Percentiles rank a stretch among this genome's conserved stretches.
Evolutionary conservation across 2,797 vertebrate genomes (phyloP).

Genomic region (Parauchenoglanis punctatus): DNA sequence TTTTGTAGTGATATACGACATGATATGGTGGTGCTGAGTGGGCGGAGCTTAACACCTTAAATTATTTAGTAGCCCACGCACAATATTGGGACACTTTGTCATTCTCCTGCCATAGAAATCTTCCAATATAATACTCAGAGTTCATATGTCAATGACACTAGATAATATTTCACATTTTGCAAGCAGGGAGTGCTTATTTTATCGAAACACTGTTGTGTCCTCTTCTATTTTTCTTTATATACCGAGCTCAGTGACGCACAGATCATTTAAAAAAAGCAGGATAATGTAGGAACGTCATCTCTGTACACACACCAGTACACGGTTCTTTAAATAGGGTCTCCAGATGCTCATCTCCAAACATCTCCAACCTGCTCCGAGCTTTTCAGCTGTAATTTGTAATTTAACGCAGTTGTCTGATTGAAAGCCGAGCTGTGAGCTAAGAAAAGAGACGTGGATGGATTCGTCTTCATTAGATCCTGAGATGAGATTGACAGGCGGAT

Average conservation of each 20-base stretch:
- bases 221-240: background rate
- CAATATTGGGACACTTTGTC: background rate
- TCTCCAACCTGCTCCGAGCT: background rate
- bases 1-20: background rate
- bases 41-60: background rate
- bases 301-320: background rate
- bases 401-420: background rate
- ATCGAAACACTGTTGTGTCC: background rate
- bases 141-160: no score
- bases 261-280: slow-evolving; percentile 14
- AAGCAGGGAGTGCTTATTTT: background rate
- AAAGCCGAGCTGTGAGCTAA: background rate
- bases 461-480: background rate
- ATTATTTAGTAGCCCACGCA: background rate
- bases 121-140: background rate
- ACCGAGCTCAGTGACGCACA: slow-evolving; percentile 14
- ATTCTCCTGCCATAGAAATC: background rate
- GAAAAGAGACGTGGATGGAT: background rate
- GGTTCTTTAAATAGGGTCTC: slow-evolving; percentile 38
- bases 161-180: background rate
- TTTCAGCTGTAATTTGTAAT: slow-evolving; percentile 4
- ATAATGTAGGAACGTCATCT: slow-evolving; percentile 24
- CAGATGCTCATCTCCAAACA: slow-evolving; percentile 27
- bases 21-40: background rate
- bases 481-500: background rate